Evolutionary conservation across 2,797 vertebrate species (phyloP).

Genomic region (Lagocephalus sceleratus): DNA sequence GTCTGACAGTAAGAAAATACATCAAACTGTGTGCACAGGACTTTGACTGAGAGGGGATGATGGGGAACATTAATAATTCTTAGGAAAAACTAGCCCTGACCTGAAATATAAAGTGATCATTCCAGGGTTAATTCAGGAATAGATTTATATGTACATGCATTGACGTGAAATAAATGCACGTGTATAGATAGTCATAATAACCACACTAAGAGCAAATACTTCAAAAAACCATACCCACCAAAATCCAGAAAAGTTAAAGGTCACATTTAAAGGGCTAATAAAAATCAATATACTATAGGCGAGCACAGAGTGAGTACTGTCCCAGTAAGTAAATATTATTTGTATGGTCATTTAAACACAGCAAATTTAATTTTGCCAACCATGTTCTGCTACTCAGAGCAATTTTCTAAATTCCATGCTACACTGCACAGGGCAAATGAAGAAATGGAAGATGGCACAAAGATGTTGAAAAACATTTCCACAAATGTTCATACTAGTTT

Average conservation of each 20-base stretch:
- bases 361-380: slow-evolving; percentile 55
- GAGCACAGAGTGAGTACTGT: slow-evolving; percentile 21
- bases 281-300: slow-evolving; percentile 33
- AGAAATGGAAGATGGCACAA: slow-evolving; percentile 22
- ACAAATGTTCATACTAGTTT: slow-evolving; percentile 24
- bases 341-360: slow-evolving; percentile 39
- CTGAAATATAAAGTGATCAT: no score
- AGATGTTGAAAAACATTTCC: background rate
- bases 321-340: slow-evolving; percentile 43
- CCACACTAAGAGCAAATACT: background rate
- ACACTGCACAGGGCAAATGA: slow-evolving; percentile 39
- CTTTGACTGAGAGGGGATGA: slow-evolving; percentile 29
- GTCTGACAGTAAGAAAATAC: slow-evolving; percentile 39
- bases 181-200: background rate
- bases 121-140: background rate
- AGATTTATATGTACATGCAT: background rate
- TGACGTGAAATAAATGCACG: background rate
- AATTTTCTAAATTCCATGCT: slow-evolving; percentile 54
- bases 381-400: slow-evolving; percentile 36
- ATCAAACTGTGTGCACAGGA: slow-evolving; percentile 50
- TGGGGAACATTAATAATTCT: slow-evolving; percentile 18
- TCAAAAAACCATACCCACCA: background rate
- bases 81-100: no score
- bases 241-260: background rate
- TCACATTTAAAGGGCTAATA: slow-evolving; percentile 15